Conservation (phyloP, 2,113 vertebrate genomes). For the Cyanoliseus patagonus region DNA sequence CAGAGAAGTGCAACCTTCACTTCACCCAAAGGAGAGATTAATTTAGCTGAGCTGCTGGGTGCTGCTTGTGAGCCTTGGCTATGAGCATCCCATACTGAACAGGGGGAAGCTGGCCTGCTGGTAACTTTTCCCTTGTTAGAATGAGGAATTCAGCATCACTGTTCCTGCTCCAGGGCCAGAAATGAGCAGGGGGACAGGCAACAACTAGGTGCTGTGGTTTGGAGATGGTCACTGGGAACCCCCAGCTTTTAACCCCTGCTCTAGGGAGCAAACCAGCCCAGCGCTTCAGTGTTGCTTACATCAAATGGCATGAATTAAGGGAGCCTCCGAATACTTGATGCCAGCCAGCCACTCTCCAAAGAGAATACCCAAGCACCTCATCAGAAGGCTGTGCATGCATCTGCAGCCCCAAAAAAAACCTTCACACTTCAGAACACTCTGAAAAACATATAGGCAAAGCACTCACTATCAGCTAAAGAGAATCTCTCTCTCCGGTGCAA, state of each 20-base stretch:
- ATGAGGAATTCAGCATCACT: neutral
- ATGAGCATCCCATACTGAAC: neutral
- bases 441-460: conserved; percentile 39
- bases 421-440: conserved; percentile 48
- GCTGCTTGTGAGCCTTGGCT: neutral
- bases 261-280: neutral
- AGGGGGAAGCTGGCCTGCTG: neutral
- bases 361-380: neutral
- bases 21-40: neutral
- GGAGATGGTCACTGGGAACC: neutral
- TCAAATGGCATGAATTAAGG: neutral
- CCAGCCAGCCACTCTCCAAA: neutral
- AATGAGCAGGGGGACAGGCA: neutral
- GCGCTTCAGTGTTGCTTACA: neutral
- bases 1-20: neutral
- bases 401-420: neutral
- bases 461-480: neutral
- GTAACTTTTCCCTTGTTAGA: neutral
- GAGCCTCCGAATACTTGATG: neutral
- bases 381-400: neutral
- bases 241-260: neutral
- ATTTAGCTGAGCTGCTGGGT: neutral
- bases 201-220: neutral
- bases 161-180: neutral
- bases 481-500: neutral